phyloP scores from a whole-genome alignment of 2,113 vertebrate species.

The Otolemur garnettii region DNA sequence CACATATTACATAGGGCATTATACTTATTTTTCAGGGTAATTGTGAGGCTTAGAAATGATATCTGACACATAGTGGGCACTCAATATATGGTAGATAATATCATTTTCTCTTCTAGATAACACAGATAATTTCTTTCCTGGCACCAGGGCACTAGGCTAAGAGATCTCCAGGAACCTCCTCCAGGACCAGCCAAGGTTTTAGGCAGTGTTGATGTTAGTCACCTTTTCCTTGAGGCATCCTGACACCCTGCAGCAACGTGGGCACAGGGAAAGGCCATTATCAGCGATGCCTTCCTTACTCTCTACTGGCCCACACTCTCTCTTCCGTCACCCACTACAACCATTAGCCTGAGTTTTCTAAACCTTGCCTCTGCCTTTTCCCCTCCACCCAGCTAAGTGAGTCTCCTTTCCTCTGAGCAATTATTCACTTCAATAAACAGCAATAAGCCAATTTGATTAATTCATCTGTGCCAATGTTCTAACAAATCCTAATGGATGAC shows the following conservation, averaged over 20 bases:
- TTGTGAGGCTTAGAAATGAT: neutral
- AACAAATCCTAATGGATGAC: neutral
- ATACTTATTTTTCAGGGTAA: neutral
- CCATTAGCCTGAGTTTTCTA: neutral
- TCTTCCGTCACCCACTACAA: neutral
- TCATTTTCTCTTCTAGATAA: neutral
- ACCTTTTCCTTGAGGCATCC: neutral
- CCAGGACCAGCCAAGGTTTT: neutral
- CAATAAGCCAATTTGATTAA: neutral
- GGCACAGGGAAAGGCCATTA: neutral
- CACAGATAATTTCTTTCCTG: neutral
- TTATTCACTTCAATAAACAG: neutral
- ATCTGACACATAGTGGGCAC: neutral
- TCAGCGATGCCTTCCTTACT: neutral
- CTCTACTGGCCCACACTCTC: neutral
- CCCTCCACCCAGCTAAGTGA: neutral
- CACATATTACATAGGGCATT: neutral
- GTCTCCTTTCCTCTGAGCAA: neutral
- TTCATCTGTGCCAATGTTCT: neutral
- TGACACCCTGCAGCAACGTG: neutral
- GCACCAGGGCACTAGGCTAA: neutral
- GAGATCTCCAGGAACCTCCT: neutral
- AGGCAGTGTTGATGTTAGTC: neutral
- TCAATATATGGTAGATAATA: neutral
- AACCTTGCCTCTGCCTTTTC: neutral